Conservation (phyloP, 2,888 invertebrate genomes). For the Mesorhabditis spiculigera region DNA sequence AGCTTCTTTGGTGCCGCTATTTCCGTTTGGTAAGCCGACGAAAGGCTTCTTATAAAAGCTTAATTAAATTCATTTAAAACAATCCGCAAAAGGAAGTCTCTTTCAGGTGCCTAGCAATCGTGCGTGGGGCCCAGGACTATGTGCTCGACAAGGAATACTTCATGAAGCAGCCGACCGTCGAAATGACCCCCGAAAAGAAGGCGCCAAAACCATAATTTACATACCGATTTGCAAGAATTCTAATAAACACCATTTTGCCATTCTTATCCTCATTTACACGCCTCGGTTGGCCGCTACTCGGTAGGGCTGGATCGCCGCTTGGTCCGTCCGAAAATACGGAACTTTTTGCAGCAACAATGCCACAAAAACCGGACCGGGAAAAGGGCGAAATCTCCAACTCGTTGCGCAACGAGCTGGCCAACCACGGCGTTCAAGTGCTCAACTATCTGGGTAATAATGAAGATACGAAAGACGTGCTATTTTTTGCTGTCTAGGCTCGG, state of each 20-base stretch:
- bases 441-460: no score
- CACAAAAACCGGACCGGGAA: neutral
- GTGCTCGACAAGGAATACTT: conserved; percentile 52
- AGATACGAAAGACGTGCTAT: neutral
- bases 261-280: no score
- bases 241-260: no score
- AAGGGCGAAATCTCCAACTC: no score
- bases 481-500: neutral
- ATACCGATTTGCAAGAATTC: no score
- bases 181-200: conserved; percentile 7
- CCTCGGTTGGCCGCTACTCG: no score
- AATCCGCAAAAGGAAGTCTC: neutral
- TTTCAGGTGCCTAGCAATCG: conserved; percentile 42
- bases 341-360: neutral
- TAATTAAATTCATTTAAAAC: no score
- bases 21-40: conserved; percentile 45
- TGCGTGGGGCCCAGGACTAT: conserved; percentile 51
- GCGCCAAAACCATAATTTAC: no score
- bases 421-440: no score
- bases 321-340: neutral
- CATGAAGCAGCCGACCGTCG: conserved; percentile 22
- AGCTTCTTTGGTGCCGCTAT: conserved; percentile 53
- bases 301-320: no score
- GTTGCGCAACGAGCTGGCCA: no score
- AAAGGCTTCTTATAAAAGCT: no score